A percentile compares a stretch with the other conserved stretches of the same genome.
Conservation (phyloP, 2,113 vertebrate species). For the Sceloporus undulatus region DNA sequence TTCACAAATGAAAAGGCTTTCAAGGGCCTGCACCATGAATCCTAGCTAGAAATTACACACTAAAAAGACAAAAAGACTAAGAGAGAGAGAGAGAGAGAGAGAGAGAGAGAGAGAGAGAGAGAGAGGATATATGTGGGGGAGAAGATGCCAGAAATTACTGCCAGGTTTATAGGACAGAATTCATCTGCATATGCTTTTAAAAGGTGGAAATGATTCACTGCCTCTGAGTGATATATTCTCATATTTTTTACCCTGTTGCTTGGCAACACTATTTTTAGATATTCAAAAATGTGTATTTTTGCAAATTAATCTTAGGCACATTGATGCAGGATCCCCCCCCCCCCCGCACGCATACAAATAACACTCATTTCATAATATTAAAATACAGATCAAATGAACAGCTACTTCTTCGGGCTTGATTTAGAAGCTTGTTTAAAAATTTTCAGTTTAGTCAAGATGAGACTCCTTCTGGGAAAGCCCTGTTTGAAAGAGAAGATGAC, state of each 20-base stretch:
- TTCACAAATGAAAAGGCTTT: constrained; percentile 48
- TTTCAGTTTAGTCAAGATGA: not conserved
- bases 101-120: too few relatives aligned
- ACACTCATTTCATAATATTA: constrained; percentile 38
- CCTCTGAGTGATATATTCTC: constrained; percentile 48
- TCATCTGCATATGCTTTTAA: constrained; percentile 52
- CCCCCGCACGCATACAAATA: constrained; percentile 27
- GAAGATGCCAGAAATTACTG: constrained; percentile 38
- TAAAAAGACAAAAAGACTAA: constrained; percentile 39
- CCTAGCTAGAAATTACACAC: constrained; percentile 39
- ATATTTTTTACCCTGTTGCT: constrained; percentile 66
- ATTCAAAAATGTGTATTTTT: constrained; percentile 64
- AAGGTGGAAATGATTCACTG: constrained; percentile 40
- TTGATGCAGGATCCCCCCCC: constrained; percentile 46
- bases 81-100: not conserved
- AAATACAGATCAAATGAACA: constrained; percentile 52
- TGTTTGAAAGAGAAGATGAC: not conserved
- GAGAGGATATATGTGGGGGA: not conserved
- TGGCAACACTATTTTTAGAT: constrained; percentile 65
- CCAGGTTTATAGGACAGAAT: constrained; percentile 42
- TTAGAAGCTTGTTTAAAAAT: constrained; percentile 42
- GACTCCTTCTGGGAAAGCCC: not conserved
- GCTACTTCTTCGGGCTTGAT: constrained; percentile 30
- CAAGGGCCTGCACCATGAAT: constrained; percentile 43
- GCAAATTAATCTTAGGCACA: constrained; percentile 66